phyloP scores from a whole-genome alignment of 2,113 vertebrate species.

The Oryctolagus cuniculus region DNA sequence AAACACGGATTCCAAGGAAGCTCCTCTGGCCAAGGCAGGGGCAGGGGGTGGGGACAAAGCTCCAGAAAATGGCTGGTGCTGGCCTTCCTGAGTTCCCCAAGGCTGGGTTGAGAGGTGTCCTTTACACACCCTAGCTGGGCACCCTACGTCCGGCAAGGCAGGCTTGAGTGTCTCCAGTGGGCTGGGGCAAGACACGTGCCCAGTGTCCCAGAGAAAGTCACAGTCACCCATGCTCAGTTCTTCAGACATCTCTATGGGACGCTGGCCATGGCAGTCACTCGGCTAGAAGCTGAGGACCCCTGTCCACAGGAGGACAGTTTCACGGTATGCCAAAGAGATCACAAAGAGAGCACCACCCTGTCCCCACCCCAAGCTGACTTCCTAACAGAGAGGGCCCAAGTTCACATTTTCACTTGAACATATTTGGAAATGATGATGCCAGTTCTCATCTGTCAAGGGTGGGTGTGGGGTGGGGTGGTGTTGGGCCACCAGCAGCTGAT shows the following conservation, averaged over 20 bases:
- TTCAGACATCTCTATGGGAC: not conserved
- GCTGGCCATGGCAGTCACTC: not conserved
- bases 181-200: too few relatives aligned
- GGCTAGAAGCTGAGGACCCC: not conserved
- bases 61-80: not conserved
- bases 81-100: not conserved
- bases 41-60: not conserved
- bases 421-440: not conserved
- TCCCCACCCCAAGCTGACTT: not conserved
- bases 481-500: not conserved
- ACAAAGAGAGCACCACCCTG: not conserved
- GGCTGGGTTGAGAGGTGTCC: not conserved
- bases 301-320: not conserved
- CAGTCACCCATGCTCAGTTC: not conserved
- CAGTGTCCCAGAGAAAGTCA: too few relatives aligned
- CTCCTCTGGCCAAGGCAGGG: not conserved
- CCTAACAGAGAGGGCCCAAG: not conserved
- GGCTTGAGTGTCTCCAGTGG: not conserved
- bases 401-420: not conserved
- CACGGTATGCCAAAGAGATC: not conserved
- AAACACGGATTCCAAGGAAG: conserved; percentile 15
- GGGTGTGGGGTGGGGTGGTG: not conserved
- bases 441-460: not conserved
- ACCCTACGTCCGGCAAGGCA: too few relatives aligned
- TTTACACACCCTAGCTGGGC: not conserved